Conservation (phyloP, 2,797 vertebrate species). For the Hypotaenidia okinawae region DNA sequence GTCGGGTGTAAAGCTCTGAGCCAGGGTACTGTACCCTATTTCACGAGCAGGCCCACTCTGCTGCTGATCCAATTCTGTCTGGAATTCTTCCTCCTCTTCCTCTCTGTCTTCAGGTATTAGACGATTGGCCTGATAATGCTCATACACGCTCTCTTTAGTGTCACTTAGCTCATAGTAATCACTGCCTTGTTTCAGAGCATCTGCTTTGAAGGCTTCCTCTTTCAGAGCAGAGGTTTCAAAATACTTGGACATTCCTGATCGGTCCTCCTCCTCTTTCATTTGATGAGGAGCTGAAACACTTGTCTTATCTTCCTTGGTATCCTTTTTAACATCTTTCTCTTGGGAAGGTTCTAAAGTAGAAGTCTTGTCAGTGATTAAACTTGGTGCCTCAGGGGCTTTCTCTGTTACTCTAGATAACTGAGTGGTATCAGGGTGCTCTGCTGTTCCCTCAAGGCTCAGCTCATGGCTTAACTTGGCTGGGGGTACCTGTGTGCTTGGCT, state of each 20-base stretch:
- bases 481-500: constrained; percentile 7
- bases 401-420: constrained; percentile 29
- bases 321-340: constrained; percentile 64
- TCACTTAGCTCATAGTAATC: constrained; percentile 97
- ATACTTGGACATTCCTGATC: constrained; percentile 96
- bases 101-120: constrained; percentile 68
- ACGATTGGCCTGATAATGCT: constrained; percentile 55
- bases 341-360: constrained; percentile 42
- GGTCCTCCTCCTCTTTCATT: constrained; percentile 81
- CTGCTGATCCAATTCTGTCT: constrained; percentile 47
- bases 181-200: constrained; percentile 77
- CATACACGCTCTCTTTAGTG: constrained; percentile 80
- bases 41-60: constrained; percentile 73
- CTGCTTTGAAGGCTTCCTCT: constrained; percentile 80
- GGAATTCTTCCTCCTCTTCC: constrained; percentile 65
- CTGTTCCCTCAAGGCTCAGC: constrained; percentile 8
- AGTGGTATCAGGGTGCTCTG: constrained; percentile 10
- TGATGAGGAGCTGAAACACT: constrained; percentile 14
- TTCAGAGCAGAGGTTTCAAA: constrained; percentile 96
- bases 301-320: constrained; percentile 3
- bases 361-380: constrained; percentile 43
- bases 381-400: constrained; percentile 3
- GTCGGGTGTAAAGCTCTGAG: constrained; percentile 76
- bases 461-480: constrained; percentile 41
- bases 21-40: constrained; percentile 87